Percentiles rank a stretch among this genome's conserved stretches.
Conservation (phyloP, 2,888 invertebrate genomes). For the Operophtera brumata region DNA sequence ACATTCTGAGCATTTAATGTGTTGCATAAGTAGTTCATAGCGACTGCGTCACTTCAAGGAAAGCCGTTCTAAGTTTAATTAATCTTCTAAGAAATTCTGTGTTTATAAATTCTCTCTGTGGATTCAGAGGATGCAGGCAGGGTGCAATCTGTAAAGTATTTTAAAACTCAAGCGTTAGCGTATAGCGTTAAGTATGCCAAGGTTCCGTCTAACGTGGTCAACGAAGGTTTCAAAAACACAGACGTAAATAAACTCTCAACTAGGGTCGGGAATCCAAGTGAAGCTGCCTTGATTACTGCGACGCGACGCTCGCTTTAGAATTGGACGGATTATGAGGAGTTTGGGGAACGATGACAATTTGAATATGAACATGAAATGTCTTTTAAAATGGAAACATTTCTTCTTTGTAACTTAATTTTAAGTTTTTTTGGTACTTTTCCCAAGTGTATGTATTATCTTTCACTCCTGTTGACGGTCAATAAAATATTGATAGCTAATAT, state of each 20-base stretch:
- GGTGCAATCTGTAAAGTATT: too few species aligned
- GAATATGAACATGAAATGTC: conserved; percentile 73
- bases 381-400: conserved; percentile 64
- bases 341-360: conserved; percentile 78
- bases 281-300: conserved; percentile 77
- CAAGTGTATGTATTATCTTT: too few species aligned
- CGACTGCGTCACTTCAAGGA: conserved; percentile 35
- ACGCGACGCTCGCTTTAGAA: conserved; percentile 68
- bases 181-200: too few species aligned
- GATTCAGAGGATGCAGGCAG: too few species aligned
- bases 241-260: conserved; percentile 35
- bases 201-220: background rate
- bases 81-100: conserved; percentile 16
- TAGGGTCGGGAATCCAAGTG: conserved; percentile 70
- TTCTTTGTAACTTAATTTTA: conserved; percentile 19
- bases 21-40: conserved; percentile 54
- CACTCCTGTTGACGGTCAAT: too few species aligned
- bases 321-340: conserved; percentile 80
- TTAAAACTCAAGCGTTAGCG: too few species aligned
- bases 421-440: too few species aligned
- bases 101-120: background rate
- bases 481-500: too few species aligned
- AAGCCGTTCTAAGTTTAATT: conserved; percentile 33
- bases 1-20: conserved; percentile 61
- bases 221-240: background rate